A percentile compares a stretch with the other conserved stretches of the same genome.
Evolutionary conservation across 2,888 invertebrate genomes (phyloP).

Genomic region (Junonia oenone): DNA sequence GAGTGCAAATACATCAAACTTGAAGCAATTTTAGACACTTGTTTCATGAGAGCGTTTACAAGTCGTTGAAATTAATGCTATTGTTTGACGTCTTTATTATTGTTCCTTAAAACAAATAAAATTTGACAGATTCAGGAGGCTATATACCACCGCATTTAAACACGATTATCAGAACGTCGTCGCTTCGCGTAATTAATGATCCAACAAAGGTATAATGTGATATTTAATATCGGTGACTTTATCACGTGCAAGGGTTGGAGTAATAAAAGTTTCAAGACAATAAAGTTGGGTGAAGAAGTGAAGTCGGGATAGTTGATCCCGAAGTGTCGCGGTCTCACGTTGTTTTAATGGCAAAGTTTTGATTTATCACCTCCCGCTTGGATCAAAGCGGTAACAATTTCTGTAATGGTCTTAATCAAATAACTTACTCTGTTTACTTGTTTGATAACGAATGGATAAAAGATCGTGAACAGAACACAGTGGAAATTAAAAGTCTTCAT

Average conservation of each 20-base stretch:
- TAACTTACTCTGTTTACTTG: constrained; percentile 17
- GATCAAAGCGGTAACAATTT: constrained; percentile 48
- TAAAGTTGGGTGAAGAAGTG: constrained; percentile 54
- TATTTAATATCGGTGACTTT: constrained; percentile 3
- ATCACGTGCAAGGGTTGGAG: constrained; percentile 41
- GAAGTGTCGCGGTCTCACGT: constrained; percentile 55
- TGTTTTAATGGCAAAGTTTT: constrained; percentile 65
- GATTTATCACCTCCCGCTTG: constrained; percentile 48
- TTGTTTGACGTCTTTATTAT: not conserved
- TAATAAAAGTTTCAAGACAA: constrained; percentile 59
- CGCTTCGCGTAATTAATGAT: not conserved
- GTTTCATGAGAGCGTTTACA: constrained; percentile 65
- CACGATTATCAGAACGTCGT: not conserved
- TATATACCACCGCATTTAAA: not conserved
- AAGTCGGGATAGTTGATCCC: constrained; percentile 57
- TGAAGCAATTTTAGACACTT: constrained; percentile 73
- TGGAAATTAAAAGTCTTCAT: not conserved
- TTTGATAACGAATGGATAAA: not conserved
- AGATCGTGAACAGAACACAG: not conserved
- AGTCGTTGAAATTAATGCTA: constrained; percentile 44
- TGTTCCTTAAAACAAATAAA: not conserved
- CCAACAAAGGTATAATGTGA: not conserved
- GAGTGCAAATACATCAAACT: constrained; percentile 75
- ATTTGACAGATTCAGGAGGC: not conserved
- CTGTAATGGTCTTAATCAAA: constrained; percentile 52